phyloP scores from a whole-genome alignment of 92 coral and sea anemone genomes.

The Bergia puertoricense region DNA sequence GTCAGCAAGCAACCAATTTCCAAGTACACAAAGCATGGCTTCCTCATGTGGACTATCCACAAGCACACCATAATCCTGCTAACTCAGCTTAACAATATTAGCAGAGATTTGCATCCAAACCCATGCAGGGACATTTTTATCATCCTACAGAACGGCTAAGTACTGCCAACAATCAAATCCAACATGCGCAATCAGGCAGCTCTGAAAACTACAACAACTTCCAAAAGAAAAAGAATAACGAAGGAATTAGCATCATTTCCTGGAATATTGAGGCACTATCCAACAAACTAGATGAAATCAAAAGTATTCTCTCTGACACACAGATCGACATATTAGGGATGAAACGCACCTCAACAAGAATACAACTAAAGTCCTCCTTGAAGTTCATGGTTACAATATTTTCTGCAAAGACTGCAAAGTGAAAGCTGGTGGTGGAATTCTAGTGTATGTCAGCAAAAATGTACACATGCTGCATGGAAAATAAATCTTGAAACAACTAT shows the following conservation, averaged over 20 bases:
- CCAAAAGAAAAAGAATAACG: background rate
- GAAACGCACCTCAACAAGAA: slow-evolving; percentile 10
- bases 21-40: background rate
- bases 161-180: background rate
- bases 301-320: background rate
- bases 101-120: background rate
- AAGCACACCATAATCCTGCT: background rate
- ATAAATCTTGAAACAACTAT: background rate
- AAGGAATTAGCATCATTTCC: slow-evolving; percentile 2
- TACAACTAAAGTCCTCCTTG: background rate
- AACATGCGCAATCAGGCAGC: background rate
- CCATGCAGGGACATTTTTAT: background rate
- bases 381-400: background rate
- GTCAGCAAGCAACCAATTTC: background rate
- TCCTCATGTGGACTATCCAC: background rate
- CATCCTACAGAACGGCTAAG: background rate
- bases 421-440: too few relatives aligned
- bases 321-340: background rate
- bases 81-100: background rate
- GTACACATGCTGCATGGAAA: too few relatives aligned
- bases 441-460: too few relatives aligned
- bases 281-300: slow-evolving; percentile 9
- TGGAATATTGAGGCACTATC: background rate
- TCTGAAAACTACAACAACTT: background rate
- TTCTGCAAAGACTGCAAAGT: background rate